A percentile compares a stretch with the other conserved stretches of the same genome.
Evolutionary conservation across 2,113 vertebrate species (phyloP).

Genomic region (Dunckerocampus dactyliophorus): DNA sequence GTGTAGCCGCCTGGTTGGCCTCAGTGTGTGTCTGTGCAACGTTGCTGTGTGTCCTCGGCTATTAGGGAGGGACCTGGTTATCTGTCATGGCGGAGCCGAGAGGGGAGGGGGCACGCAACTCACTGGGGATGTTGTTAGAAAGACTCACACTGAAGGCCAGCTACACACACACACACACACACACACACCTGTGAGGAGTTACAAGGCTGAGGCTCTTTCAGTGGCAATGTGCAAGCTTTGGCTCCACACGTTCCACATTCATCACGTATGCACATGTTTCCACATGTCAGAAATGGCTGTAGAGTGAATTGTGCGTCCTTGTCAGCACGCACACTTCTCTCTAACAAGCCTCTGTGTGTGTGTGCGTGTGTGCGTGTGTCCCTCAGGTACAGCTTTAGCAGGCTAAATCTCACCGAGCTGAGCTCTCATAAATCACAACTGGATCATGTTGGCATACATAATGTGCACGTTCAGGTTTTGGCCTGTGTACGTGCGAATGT

Average conservation of each 20-base stretch:
- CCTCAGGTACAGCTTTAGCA: constrained; percentile 58
- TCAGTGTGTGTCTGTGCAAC: neutral
- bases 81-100: constrained; percentile 45
- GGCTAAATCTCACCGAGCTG: constrained; percentile 58
- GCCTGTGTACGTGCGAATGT: neutral
- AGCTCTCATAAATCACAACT: constrained; percentile 58
- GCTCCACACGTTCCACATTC: neutral
- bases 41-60: constrained; percentile 31
- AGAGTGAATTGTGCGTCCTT: neutral
- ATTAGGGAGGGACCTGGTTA: constrained; percentile 32
- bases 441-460: constrained; percentile 26
- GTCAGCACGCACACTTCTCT: no score
- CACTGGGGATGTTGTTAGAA: constrained; percentile 55
- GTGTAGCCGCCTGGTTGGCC: neutral
- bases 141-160: constrained; percentile 9
- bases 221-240: neutral
- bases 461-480: constrained; percentile 16
- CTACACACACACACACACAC: constrained; percentile 6
- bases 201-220: neutral
- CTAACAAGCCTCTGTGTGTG: constrained; percentile 43
- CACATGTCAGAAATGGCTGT: neutral
- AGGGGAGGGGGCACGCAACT: constrained; percentile 40
- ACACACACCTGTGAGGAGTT: constrained; percentile 17
- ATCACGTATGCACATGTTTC: neutral
- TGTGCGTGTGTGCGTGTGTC: constrained; percentile 27